A percentile compares a stretch with the other conserved stretches of the same genome.
Evolutionary conservation across 2,113 vertebrate species (phyloP).

Genomic region (Zosterops pallidus): DNA sequence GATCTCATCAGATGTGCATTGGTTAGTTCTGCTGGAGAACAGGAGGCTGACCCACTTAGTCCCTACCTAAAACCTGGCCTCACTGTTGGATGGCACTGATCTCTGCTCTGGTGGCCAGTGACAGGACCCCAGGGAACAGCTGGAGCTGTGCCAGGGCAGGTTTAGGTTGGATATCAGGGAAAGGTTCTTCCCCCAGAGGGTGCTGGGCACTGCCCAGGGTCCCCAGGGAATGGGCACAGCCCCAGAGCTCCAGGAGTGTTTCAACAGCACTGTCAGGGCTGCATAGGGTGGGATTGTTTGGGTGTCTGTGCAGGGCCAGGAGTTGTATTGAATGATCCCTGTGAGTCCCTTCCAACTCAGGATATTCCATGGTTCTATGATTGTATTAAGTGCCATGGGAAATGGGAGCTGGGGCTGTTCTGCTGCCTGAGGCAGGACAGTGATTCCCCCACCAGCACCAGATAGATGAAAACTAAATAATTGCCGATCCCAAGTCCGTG

Average conservation of each 20-base stretch:
- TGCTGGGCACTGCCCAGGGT: background rate
- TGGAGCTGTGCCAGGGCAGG: background rate
- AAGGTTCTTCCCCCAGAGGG: background rate
- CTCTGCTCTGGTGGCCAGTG: background rate
- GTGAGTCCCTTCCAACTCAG: background rate
- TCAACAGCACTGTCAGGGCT: rapidly evolving
- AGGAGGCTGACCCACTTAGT: background rate
- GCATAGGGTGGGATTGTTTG: background rate
- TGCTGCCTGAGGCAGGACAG: rapidly evolving
- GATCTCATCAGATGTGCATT: background rate
- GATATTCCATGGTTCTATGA: background rate
- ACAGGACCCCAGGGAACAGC: background rate
- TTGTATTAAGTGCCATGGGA: background rate
- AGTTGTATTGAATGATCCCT: background rate
- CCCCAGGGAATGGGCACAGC: background rate
- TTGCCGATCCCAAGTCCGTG: background rate
- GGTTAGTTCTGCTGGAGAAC: background rate
- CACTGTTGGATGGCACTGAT: rapidly evolving
- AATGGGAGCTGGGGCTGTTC: background rate
- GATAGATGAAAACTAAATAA: background rate
- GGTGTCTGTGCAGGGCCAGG: background rate
- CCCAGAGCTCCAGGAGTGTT: rapidly evolving
- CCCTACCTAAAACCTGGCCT: background rate
- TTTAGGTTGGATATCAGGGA: background rate
- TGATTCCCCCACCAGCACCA: background rate